A percentile compares a stretch with the other conserved stretches of the same genome.
These are phyloP conservation scores for Lithophane socia DNA, from an alignment of 2,888 invertebrate species.

Conservation along the genomic window DNA sequence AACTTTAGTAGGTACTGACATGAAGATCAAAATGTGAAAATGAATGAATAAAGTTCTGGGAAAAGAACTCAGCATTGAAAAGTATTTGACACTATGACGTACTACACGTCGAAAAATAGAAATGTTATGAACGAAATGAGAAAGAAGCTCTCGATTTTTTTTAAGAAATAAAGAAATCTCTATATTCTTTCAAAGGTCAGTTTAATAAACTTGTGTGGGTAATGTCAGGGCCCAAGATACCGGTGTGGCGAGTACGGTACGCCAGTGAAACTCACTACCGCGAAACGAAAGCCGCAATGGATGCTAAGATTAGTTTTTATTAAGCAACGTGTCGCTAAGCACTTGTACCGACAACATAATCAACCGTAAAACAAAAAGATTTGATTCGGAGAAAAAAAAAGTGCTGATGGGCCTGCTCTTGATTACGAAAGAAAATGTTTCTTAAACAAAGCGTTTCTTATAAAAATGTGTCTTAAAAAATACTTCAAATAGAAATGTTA, in stretches of 20 bases:
- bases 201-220: conserved; percentile 30
- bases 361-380: background rate
- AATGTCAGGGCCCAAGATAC: conserved; percentile 76
- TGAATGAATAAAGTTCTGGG: no score
- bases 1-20: background rate
- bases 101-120: background rate
- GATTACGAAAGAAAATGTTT: background rate
- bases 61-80: background rate
- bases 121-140: background rate
- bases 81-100: no score
- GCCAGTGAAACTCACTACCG: conserved; percentile 79
- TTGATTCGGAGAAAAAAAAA: background rate
- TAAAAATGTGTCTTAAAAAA: no score
- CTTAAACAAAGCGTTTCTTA: no score
- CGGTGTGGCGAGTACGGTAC: conserved; percentile 70
- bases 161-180: background rate
- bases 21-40: background rate
- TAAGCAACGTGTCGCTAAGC: conserved; percentile 62
- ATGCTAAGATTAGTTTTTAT: conserved; percentile 75
- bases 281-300: conserved; percentile 79
- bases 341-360: conserved; percentile 58
- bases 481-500: no score
- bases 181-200: background rate
- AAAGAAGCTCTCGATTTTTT: background rate
- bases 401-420: no score